These are phyloP conservation scores for Crypturellus tataupa DNA, from an alignment of 2,797 vertebrate species.

Conservation along the genomic window DNA sequence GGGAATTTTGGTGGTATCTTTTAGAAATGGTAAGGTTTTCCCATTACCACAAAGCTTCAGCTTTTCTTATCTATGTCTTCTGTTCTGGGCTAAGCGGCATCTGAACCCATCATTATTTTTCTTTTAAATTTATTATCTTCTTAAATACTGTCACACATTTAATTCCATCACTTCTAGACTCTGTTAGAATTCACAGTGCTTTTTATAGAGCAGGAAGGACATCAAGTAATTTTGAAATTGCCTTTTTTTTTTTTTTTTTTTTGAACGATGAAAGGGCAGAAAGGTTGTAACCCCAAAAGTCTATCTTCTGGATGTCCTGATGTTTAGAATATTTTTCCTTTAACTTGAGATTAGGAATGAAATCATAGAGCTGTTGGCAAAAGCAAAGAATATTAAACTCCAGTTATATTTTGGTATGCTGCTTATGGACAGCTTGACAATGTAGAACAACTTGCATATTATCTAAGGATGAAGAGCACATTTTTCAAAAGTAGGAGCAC, in stretches of 20 bases:
- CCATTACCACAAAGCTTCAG: background rate
- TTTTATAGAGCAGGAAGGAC: background rate
- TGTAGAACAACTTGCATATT: background rate
- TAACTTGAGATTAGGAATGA: background rate
- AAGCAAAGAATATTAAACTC: background rate
- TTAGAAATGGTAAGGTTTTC: background rate
- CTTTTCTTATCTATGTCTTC: background rate
- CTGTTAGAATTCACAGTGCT: background rate
- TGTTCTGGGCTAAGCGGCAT: background rate
- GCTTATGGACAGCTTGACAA: background rate
- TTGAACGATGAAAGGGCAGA: background rate
- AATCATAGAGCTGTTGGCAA: background rate
- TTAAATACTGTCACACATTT: background rate
- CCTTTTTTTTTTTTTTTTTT: background rate
- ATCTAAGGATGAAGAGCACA: background rate
- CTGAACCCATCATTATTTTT: background rate
- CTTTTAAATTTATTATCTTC: constrained; percentile 15
- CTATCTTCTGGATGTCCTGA: background rate
- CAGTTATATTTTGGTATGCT: background rate
- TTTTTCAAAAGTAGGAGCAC: background rate
- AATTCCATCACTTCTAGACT: background rate
- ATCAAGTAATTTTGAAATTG: background rate
- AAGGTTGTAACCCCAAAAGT: background rate
- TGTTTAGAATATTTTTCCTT: background rate
- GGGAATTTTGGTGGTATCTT: background rate